phyloP scores from a whole-genome alignment of 1,140 invertebrate species.

The Atta colombica region DNA sequence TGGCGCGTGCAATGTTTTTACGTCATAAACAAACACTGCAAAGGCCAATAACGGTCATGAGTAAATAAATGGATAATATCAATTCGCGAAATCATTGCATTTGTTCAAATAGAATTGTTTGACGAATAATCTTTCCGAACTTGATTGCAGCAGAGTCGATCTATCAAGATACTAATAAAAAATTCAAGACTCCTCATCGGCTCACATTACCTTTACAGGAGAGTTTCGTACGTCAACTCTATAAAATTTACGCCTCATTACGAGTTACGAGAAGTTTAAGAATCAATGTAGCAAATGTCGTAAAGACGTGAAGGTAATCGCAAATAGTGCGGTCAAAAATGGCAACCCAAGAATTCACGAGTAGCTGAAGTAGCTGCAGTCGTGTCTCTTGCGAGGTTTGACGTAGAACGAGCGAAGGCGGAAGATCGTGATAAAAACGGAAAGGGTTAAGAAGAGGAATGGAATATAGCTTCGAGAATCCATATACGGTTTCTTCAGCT shows the following conservation, averaged over 20 bases:
- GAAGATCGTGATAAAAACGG: slow-evolving; percentile 59
- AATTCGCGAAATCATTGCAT: slow-evolving; percentile 43
- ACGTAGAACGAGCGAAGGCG: slow-evolving; percentile 58
- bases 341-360: slow-evolving; percentile 31
- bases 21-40: slow-evolving; percentile 49
- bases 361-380: slow-evolving; percentile 3
- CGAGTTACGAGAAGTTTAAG: slow-evolving; percentile 6
- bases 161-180: not conserved
- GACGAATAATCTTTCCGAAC: not conserved
- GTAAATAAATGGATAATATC: slow-evolving; percentile 26
- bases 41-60: slow-evolving; percentile 50
- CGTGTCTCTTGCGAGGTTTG: slow-evolving; percentile 51
- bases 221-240: not conserved
- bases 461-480: slow-evolving; percentile 82
- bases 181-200: not conserved
- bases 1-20: slow-evolving; percentile 50
- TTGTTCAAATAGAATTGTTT: slow-evolving; percentile 6
- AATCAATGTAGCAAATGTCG: slow-evolving; percentile 16
- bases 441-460: slow-evolving; percentile 68
- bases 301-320: slow-evolving; percentile 27
- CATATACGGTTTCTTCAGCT: slow-evolving; percentile 72
- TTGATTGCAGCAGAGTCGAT: not conserved
- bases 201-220: not conserved
- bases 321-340: slow-evolving; percentile 28
- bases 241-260: not conserved